phyloP scores from a whole-genome alignment of 2,888 invertebrate genomes.

The Agonopterix subpropinquella region DNA sequence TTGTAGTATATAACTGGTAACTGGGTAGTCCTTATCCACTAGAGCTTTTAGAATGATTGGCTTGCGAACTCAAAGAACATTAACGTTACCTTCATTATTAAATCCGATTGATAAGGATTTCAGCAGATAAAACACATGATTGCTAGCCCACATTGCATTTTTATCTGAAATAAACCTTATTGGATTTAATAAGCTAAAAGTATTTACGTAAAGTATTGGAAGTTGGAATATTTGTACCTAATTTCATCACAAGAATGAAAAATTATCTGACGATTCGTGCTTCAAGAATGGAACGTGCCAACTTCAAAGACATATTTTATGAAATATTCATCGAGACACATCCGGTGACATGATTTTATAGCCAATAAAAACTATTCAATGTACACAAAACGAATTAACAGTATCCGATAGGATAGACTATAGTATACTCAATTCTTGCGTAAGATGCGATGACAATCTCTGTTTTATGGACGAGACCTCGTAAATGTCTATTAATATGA shows the following conservation, averaged over 20 bases:
- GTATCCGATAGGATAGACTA: conserved; percentile 42
- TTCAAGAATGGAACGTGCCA: conserved; percentile 27
- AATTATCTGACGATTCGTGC: neutral
- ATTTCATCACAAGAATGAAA: neutral
- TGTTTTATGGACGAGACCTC: conserved; percentile 68
- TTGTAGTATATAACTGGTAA: no score
- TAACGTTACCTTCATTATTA: no score
- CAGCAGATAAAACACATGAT: no score
- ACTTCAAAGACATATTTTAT: conserved; percentile 29
- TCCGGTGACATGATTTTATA: conserved; percentile 52
- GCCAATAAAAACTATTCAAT: conserved; percentile 52
- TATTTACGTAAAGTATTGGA: no score
- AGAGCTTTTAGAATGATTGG: no score
- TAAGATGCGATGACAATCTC: conserved; percentile 70
- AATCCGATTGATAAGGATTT: no score
- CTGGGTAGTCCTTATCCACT: no score
- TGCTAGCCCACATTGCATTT: no score
- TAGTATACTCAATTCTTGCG: conserved; percentile 32
- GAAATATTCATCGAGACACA: conserved; percentile 36
- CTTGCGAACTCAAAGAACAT: no score
- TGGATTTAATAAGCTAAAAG: no score
- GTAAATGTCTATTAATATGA: conserved; percentile 77
- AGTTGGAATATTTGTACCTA: no score
- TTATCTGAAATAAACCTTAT: no score
- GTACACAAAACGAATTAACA: conserved; percentile 59